Percentiles rank a stretch among this genome's conserved stretches.
phyloP scores from a whole-genome alignment of 2,797 vertebrate genomes.

The Onychomys torridus region DNA sequence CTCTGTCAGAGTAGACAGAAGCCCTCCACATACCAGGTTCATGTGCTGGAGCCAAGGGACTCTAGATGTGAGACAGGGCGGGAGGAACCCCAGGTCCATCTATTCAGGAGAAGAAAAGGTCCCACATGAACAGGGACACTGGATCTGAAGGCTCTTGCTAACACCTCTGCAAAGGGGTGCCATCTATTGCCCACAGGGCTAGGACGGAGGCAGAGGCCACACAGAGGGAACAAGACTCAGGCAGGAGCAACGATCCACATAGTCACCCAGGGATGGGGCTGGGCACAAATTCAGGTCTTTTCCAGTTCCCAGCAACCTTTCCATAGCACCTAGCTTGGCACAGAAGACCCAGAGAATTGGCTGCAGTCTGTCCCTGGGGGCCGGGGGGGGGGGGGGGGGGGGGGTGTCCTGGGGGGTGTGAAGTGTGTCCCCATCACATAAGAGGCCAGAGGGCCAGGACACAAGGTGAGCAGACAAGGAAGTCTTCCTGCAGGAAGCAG shows the following conservation, averaged over 20 bases:
- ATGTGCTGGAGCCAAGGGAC: neutral
- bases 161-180: neutral
- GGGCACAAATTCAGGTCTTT: neutral
- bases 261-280: neutral
- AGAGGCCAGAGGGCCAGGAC: neutral
- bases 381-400: too few relatives aligned
- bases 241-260: neutral
- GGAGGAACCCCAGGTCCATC: neutral
- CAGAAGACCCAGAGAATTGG: neutral
- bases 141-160: neutral
- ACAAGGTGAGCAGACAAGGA: neutral
- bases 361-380: neutral
- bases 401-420: neutral
- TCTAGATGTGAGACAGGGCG: neutral
- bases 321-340: neutral
- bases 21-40: neutral
- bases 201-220: neutral
- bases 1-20: neutral
- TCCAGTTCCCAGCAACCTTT: neutral
- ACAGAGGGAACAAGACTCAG: conserved; percentile 48
- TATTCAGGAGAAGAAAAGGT: neutral
- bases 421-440: neutral
- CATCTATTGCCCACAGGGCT: neutral
- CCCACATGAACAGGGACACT: neutral
- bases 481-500: conserved; percentile 29